A percentile compares a stretch with the other conserved stretches of the same genome.
These are phyloP conservation scores for Palythoa heliodiscus DNA, from an alignment of 92 coral and sea anemone genomes.

Conservation along the genomic window DNA sequence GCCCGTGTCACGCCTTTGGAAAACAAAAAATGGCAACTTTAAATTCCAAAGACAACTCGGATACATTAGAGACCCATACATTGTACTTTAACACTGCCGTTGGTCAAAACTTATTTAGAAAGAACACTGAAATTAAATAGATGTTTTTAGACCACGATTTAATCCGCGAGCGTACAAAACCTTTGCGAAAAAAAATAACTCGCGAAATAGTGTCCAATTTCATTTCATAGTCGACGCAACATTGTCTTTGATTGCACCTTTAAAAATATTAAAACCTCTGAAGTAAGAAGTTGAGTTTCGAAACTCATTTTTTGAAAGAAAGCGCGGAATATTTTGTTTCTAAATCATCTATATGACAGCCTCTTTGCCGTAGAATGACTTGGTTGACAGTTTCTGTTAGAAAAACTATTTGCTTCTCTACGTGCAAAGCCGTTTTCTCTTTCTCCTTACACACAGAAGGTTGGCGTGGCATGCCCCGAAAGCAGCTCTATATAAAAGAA, in stretches of 20 bases:
- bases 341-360: neutral
- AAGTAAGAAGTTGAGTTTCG: neutral
- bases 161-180: neutral
- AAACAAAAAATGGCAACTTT: slow-evolving; percentile 32
- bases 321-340: neutral
- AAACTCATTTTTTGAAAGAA: neutral
- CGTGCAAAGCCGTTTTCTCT: slow-evolving; percentile 2
- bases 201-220: neutral
- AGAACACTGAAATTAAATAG: neutral
- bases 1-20: slow-evolving; percentile 37
- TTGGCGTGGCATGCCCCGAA: neutral
- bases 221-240: neutral
- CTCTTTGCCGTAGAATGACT: slow-evolving; percentile 14
- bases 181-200: neutral
- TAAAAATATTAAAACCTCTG: neutral
- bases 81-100: neutral
- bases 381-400: neutral
- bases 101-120: slow-evolving; percentile 1
- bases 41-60: neutral
- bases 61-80: slow-evolving; percentile 23
- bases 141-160: neutral
- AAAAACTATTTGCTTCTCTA: slow-evolving; percentile 21
- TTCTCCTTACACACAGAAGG: neutral
- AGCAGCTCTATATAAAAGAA: neutral
- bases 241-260: neutral